A percentile compares a stretch with the other conserved stretches of the same genome.
phyloP scores from a whole-genome alignment of 1,140 invertebrate species.

The Drosophila santomea region DNA sequence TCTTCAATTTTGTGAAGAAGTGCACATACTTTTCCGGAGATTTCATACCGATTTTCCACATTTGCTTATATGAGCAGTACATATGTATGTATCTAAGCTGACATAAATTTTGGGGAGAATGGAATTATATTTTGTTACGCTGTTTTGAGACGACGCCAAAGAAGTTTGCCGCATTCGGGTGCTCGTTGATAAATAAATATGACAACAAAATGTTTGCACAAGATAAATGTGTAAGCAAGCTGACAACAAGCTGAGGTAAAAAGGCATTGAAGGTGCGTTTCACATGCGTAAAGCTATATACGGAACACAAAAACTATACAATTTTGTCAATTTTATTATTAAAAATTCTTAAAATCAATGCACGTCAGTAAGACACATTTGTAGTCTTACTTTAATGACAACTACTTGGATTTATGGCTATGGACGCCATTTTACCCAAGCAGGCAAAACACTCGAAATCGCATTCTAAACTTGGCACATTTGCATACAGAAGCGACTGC shows the following conservation, averaged over 20 bases:
- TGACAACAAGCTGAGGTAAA: constrained; percentile 14
- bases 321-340: too few species aligned
- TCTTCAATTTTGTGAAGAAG: constrained; percentile 21
- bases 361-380: neutral
- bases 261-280: constrained; percentile 11
- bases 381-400: neutral
- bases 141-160: constrained; percentile 63
- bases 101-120: constrained; percentile 41
- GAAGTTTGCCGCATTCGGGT: constrained; percentile 68
- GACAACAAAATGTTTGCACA: constrained; percentile 43
- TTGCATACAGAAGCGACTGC: constrained; percentile 68
- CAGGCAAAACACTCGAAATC: constrained; percentile 40
- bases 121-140: constrained; percentile 42
- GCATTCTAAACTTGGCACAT: constrained; percentile 74
- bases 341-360: neutral
- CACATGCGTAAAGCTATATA: neutral
- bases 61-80: constrained; percentile 6
- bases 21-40: constrained; percentile 12
- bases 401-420: neutral
- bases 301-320: too few species aligned
- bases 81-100: constrained; percentile 42
- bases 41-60: constrained; percentile 31
- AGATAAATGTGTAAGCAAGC: constrained; percentile 41
- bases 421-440: neutral
- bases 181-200: constrained; percentile 71